Base-by-base conservation (phyloP, 2,888 invertebrate species). In the Chrysomela aeneicollis region DNA sequence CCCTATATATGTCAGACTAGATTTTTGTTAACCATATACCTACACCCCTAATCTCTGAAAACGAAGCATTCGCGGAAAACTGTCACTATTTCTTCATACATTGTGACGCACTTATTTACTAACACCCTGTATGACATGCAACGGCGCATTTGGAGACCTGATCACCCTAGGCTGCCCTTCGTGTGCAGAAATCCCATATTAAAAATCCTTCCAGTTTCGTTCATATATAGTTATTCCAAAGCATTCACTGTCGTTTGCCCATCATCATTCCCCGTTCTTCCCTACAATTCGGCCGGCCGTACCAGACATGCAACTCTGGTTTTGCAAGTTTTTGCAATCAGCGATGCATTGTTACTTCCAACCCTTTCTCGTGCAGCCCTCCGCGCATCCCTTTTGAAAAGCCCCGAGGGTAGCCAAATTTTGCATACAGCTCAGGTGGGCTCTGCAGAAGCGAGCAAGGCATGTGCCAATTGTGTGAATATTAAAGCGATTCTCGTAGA, bases 251-350 rank as follows among this genome's bases (percentile, higher is more conserved):
- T 1, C 21, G 10, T 26, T 55, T 61, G 21, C 37, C 15, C 9
- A 47, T 22, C 58, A 47, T n/a, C 15, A 35, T 35, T 10, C 35
- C 30, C 47, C 58, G 17, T 58, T 47, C 26, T 18, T 21, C 42
- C 61, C 49, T 61, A 49, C 54, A 15, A n/a, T 54, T 18, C 21
- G 6, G 50, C n/a, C 30, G 10, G 22, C 51, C 53, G 30, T 51
- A 32, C 66, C 67, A 71, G 68, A 71, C 65, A 61, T 61, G 59
- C 52, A 60, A 35, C 60, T 63, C 70, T 64, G 69, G 71, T 66
- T 64, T 71, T 70, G 71, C 71, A 71, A 73, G 70, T 72, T 73
- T 73, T 73, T 73, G 73, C 73, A 72, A 73, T 73, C 72, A 72
- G 64, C 66, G 59, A 61, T 61, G 65, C 64, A 73, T 73, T 73